Conservation (phyloP, 35 echinoderm and acorn worm genomes). For the Apostichopus californicus region DNA sequence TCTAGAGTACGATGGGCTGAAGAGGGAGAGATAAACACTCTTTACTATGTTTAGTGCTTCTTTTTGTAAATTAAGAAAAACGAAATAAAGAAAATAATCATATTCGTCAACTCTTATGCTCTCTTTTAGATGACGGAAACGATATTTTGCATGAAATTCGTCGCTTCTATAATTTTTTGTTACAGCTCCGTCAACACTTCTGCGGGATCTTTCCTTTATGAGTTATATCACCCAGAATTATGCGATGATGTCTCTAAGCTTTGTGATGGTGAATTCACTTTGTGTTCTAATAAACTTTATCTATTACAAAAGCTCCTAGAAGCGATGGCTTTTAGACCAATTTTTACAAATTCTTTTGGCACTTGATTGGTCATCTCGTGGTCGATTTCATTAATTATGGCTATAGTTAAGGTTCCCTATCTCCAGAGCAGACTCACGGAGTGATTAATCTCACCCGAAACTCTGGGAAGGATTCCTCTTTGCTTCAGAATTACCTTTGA, state of each 20-base stretch:
- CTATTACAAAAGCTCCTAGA: not conserved
- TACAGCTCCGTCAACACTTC: not conserved
- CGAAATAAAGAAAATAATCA: not conserved
- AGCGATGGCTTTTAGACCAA: slow-evolving; percentile 13
- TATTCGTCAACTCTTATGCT: not conserved
- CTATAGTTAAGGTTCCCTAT: not conserved
- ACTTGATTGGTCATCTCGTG: not conserved
- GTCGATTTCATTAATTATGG: slow-evolving; percentile 5
- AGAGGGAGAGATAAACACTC: slow-evolving; percentile 34
- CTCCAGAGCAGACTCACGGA: not conserved
- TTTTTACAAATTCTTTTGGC: slow-evolving; percentile 39
- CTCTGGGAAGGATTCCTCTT: not conserved
- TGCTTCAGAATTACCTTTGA: slow-evolving; percentile 7
- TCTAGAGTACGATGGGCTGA: slow-evolving; percentile 25
- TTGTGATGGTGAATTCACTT: slow-evolving; percentile 13
- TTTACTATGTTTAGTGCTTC: not conserved
- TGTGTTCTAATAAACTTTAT: slow-evolving; percentile 14
- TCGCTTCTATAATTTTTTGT: not conserved
- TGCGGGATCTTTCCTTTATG: not conserved
- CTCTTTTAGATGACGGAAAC: not conserved
- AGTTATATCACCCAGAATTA: not conserved
- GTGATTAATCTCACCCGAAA: not conserved
- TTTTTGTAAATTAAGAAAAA: slow-evolving; percentile 22
- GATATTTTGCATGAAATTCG: not conserved
- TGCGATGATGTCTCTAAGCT: not conserved